Evolutionary conservation across 1,140 invertebrate species (phyloP), one percentile per base, ranked within the genome.

Genomic region (Brachionus rotundiformis): DNA sequence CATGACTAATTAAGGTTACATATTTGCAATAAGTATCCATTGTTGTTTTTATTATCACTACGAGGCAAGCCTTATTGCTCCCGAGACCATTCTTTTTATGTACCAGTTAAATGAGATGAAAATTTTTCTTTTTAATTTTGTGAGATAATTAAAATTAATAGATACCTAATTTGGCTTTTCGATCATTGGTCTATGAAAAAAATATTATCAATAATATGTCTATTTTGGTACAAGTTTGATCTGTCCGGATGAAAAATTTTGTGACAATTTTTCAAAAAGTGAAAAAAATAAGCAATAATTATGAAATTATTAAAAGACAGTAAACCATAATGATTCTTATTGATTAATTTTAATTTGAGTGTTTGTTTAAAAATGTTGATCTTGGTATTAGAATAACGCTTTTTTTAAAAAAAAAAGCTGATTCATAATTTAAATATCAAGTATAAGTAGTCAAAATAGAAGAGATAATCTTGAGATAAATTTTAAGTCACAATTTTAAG

Each of bases 341-440:
- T 39, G 36, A 39, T 39, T 39, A 39, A 2, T 39, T 39, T 39
- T 39, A 39, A 10, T 39, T 39, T 39, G 7, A 10, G 7, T 39
- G 13, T 39, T 11, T 7, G 36, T 10, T 11, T 39, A 39, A 39
- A 7, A 54, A 23, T 54, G 47, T 10, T 8, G 19, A 8, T 8
- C 47, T 19, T 25, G 7, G 47, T 0, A 8, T 54, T 19, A 19
- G 3, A 54, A 54, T 54, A 16, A 54, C 47, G 47, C 47, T n/a
- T 49, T 54, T 39, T n/a, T n/a, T n/a, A n/a, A n/a, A n/a, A n/a
- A 41, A 41, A 19, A 25, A 54, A 25, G 4, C 47, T 54, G 47
- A 54, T 54, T 54, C 47, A 54, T 54, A 23, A 39, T 54, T 54
- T 54, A 54, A 54, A 54, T 54, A 54, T 54, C 47, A 54, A 54